Evolutionary conservation across 2,113 vertebrate species (phyloP), one percentile per base, ranked within the genome.

Genomic region (Ochotona curzoniae): DNA sequence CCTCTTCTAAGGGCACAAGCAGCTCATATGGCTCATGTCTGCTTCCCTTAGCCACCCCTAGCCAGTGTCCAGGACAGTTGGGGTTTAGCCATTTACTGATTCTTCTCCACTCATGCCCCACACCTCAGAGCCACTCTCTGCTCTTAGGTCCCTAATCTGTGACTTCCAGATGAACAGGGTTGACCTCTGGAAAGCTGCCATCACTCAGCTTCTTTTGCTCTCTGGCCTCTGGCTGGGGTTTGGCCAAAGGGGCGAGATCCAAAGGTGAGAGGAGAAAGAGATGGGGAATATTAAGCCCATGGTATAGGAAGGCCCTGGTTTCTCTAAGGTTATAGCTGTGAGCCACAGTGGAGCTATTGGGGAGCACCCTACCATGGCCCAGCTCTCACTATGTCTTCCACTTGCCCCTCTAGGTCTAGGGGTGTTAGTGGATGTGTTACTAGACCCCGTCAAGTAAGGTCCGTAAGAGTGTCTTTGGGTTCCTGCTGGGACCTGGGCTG

Each of bases 1-100:
- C 91, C 71, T 86, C 86, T 69, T 88, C 86, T 64, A 81, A 83
- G 13, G 89, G 61, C 44, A 83, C 76, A 80, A 85, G 26, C 30
- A 81, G 44, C 87, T 74, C 23, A 49, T n/a, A 44, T 32, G 63
- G 15, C 11, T 76, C 76, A 66, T 61, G 26, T 28, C 32, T 94
- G 38, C 0, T 21, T 25, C 12, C 13, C 49, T 8, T 20, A 60
- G 18, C 35, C 35, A 13, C 13, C 23, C 38, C 8, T 8, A 49
- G 35, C 1, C 51, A 47, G 35, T 80, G 12, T n/a, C 28, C 9
- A 5, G 3, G 61, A 91, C 47, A 61, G 32, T 1, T 5, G 61
- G 81, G 21, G 1, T 26, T 64, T 47, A 20, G n/a, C 9, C n/a
- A 44, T 5, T 38, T 38, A 20, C 23, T 69, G 61, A 76, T 28